Evolutionary conservation across 2,797 vertebrate genomes (phyloP).

Genomic region (Basileuterus tristriatus): DNA sequence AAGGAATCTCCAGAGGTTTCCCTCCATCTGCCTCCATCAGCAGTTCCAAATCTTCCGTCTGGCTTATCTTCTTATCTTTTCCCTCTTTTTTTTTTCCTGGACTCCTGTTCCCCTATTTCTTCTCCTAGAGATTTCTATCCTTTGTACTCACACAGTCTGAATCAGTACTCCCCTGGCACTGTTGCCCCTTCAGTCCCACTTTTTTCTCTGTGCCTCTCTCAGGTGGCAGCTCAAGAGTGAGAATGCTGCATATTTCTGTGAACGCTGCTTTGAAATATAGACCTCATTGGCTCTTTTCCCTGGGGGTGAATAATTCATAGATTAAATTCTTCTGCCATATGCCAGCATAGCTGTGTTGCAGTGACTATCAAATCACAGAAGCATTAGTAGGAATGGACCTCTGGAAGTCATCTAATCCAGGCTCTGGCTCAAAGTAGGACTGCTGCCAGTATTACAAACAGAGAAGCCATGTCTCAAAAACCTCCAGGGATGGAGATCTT

Average conservation of each 20-base stretch:
- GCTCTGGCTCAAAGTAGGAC: not conserved
- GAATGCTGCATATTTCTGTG: not conserved
- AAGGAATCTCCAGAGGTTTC: conserved; percentile 41
- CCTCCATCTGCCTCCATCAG: conserved; percentile 27
- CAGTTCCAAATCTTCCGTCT: conserved; percentile 24
- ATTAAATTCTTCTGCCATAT: not conserved
- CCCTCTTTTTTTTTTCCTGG: not conserved
- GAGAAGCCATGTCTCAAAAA: not conserved
- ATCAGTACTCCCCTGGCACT: not conserved
- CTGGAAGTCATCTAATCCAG: not conserved
- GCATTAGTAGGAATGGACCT: not conserved
- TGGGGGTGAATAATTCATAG: not conserved
- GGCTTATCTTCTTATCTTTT: conserved; percentile 15
- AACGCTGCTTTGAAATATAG: not conserved
- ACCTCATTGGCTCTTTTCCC: not conserved
- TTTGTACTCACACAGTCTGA: not conserved
- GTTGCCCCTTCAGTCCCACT: not conserved
- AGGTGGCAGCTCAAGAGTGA: not conserved
- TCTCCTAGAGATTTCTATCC: not conserved
- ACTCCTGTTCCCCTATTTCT: not conserved
- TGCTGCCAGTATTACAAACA: not conserved
- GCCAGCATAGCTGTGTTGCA: not conserved
- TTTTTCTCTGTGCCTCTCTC: not conserved
- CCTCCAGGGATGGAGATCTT: not conserved
- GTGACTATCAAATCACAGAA: not conserved